phyloP scores from a whole-genome alignment of 2,888 invertebrate species.

The Cylloceria caligata region DNA sequence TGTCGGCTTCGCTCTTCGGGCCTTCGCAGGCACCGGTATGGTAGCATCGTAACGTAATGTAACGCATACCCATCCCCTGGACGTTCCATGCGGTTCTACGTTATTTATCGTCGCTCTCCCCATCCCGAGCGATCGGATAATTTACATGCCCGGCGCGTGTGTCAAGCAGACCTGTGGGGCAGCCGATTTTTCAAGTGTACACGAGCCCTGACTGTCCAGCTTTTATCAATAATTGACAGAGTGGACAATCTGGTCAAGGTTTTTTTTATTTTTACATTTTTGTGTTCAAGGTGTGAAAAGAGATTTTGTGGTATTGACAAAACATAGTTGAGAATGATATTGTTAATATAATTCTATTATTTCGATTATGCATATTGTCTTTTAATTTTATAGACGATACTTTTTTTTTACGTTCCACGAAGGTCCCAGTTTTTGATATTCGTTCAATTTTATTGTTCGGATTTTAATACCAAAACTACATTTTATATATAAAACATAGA shows the following conservation, averaged over 20 bases:
- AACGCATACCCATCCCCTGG: conserved; percentile 34
- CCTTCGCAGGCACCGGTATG: conserved; percentile 25
- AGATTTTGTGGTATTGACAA: neutral
- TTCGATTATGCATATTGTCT: neutral
- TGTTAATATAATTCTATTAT: neutral
- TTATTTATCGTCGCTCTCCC: conserved; percentile 62
- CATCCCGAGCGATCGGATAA: conserved; percentile 62
- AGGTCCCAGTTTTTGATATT: too few relatives aligned
- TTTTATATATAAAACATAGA: too few relatives aligned
- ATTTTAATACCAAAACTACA: too few relatives aligned
- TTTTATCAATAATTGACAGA: conserved; percentile 62
- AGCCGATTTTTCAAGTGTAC: conserved; percentile 45
- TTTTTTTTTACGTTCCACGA: too few relatives aligned
- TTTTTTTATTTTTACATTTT: conserved; percentile 10
- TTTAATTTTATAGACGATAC: too few relatives aligned
- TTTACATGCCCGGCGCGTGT: conserved; percentile 56
- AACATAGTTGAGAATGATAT: neutral
- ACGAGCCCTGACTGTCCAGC: conserved; percentile 30
- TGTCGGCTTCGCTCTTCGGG: conserved; percentile 4
- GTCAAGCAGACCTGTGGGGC: conserved; percentile 27
- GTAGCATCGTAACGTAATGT: conserved; percentile 23
- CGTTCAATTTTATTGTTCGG: too few relatives aligned
- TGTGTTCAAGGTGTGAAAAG: neutral
- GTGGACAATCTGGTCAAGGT: conserved; percentile 33
- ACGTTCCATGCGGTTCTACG: conserved; percentile 52